These are phyloP conservation scores for Punctoribates punctum DNA, from an alignment of 2,888 invertebrate species.

Conservation along the genomic window DNA sequence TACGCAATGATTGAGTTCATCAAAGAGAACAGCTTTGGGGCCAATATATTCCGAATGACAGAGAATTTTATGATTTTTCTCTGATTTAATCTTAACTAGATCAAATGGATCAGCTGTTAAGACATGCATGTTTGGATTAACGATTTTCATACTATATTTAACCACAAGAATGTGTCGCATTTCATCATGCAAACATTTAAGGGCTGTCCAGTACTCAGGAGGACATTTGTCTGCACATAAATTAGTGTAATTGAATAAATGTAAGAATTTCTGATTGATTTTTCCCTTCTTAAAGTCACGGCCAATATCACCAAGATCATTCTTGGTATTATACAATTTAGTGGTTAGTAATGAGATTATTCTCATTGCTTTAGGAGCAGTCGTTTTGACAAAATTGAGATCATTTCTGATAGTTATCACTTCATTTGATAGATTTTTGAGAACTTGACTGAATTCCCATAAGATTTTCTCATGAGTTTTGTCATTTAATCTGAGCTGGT, in stretches of 20 bases:
- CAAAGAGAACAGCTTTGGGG: neutral
- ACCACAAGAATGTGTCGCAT: neutral
- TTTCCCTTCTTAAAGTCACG: neutral
- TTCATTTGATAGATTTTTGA: neutral
- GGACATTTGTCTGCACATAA: neutral
- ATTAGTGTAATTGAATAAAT: conserved; percentile 7
- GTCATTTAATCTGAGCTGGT: neutral
- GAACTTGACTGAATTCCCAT: neutral
- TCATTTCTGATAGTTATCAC: neutral
- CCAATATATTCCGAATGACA: neutral
- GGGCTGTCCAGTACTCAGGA: neutral
- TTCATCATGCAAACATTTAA: conserved; percentile 6
- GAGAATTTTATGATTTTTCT: neutral
- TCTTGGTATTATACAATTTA: neutral
- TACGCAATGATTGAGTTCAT: neutral
- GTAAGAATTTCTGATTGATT: neutral
- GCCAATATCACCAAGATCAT: neutral
- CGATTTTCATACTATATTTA: neutral
- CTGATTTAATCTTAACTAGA: neutral
- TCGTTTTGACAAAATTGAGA: neutral
- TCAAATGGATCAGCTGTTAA: conserved; percentile 4
- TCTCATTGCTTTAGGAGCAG: neutral
- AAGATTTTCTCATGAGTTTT: neutral
- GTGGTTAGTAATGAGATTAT: neutral
- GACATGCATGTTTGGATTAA: conserved; percentile 8